A percentile compares a stretch with the other conserved stretches of the same genome.
Conservation (phyloP, 2,888 invertebrate genomes). For the Eudasyphora cyanicolor region DNA sequence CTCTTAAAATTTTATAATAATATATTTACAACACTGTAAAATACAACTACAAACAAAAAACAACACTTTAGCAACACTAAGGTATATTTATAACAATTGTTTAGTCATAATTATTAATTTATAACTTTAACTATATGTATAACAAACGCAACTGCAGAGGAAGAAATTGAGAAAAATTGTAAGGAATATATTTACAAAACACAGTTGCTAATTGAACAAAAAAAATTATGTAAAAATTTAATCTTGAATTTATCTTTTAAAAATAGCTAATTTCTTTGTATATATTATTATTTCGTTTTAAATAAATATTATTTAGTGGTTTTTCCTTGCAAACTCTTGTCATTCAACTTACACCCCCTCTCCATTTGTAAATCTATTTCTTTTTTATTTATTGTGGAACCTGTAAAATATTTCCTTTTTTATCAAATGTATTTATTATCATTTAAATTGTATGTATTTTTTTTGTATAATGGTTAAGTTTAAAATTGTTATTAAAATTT, state of each 20-base stretch:
- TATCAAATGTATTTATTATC: slow-evolving; percentile 31
- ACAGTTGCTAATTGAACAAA: not conserved
- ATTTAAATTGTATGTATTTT: slow-evolving; percentile 7
- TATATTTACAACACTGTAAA: not conserved
- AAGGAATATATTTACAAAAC: not conserved
- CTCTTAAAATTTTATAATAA: slow-evolving; percentile 23
- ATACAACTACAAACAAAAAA: not conserved
- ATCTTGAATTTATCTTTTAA: not conserved
- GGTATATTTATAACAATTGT: slow-evolving; percentile 39
- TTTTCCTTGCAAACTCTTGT: not conserved
- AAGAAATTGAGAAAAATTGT: slow-evolving; percentile 2
- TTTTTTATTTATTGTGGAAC: not conserved
- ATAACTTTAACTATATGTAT: slow-evolving; percentile 1
- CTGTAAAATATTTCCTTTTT: not conserved
- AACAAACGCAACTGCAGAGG: not conserved
- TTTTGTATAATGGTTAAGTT: slow-evolving; percentile 56
- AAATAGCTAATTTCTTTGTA: no score
- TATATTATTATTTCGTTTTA: not conserved
- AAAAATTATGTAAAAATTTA: slow-evolving; percentile 1
- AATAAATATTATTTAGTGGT: slow-evolving; percentile 1
- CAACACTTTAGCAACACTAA: not conserved
- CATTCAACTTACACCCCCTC: no score
- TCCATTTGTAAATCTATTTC: slow-evolving; percentile 2
- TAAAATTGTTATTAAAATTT: slow-evolving; percentile 52
- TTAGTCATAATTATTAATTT: slow-evolving; percentile 40